Conservation (phyloP, 2,797 vertebrate species). For the Sebastes itinus region DNA sequence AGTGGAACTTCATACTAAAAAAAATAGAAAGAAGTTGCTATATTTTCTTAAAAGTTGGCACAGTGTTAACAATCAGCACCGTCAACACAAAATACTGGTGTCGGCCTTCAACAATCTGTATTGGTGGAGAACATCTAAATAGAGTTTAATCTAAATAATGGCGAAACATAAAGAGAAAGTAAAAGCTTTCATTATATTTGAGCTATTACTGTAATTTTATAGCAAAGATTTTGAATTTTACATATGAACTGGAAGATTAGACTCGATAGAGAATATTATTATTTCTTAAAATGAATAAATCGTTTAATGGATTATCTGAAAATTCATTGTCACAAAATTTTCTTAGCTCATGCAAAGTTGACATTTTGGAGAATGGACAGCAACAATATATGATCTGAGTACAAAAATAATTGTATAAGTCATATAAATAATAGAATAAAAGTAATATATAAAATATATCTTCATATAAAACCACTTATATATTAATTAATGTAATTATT, state of each 20-base stretch:
- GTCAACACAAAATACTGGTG: background rate
- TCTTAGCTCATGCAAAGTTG: too few relatives aligned
- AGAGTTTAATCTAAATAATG: background rate
- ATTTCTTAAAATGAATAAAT: background rate
- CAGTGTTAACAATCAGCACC: background rate
- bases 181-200: background rate
- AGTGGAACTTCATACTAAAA: background rate
- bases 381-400: background rate
- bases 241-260: background rate
- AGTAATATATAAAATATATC: background rate
- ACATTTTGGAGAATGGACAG: background rate
- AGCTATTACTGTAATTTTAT: background rate
- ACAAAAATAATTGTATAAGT: background rate
- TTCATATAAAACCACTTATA: background rate
- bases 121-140: background rate
- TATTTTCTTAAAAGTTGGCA: background rate
- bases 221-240: background rate
- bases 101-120: too few relatives aligned
- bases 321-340: background rate
- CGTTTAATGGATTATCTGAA: background rate
- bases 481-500: background rate
- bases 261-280: background rate
- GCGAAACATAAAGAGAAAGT: accelerated
- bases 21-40: background rate
- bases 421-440: background rate